Percentiles rank a stretch among this genome's conserved stretches.
These are phyloP conservation scores for Drosophila histrio DNA, from an alignment of 2,888 invertebrate species.

Conservation along the genomic window DNA sequence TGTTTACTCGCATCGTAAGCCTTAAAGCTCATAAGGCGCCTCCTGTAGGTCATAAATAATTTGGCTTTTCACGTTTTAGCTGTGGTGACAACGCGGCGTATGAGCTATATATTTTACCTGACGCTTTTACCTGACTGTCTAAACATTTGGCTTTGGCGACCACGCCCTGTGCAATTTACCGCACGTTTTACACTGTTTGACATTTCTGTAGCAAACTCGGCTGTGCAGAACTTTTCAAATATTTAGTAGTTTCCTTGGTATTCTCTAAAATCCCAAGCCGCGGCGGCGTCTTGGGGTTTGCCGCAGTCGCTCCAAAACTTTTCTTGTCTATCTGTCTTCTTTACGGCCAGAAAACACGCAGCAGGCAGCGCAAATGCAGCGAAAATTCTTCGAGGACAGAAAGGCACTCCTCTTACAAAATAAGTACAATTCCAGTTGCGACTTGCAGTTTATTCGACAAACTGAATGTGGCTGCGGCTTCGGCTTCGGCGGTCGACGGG, in stretches of 20 bases:
- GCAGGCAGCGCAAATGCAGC: conserved; percentile 14
- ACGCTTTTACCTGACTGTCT: conserved; percentile 23
- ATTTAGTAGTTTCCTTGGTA: conserved; percentile 66
- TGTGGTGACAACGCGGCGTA: conserved; percentile 41
- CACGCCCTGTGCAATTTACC: conserved; percentile 47
- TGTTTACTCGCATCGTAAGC: conserved; percentile 10
- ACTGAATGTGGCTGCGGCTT: conserved; percentile 3
- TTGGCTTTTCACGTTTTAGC: conserved; percentile 46
- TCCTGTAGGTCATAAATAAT: conserved; percentile 56
- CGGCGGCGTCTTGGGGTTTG: conserved; percentile 64
- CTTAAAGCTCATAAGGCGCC: conserved; percentile 41
- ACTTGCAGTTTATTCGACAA: conserved; percentile 17
- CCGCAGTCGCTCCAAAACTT: conserved; percentile 56
- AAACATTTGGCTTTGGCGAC: conserved; percentile 29
- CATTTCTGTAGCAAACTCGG: conserved; percentile 46
- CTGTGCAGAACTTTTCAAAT: conserved; percentile 71
- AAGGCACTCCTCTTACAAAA: conserved; percentile 16
- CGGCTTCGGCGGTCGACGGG: conserved; percentile 7
- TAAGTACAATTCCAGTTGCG: conserved; percentile 35
- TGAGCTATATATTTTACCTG: conserved; percentile 31
- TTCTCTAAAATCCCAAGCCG: conserved; percentile 35
- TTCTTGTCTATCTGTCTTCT: conserved; percentile 40
- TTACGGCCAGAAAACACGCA: conserved; percentile 55
- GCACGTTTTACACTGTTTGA: conserved; percentile 49
- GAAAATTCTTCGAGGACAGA: neutral